phyloP scores from a whole-genome alignment of 1,140 invertebrate genomes.

The Wiebesia pumilae region DNA sequence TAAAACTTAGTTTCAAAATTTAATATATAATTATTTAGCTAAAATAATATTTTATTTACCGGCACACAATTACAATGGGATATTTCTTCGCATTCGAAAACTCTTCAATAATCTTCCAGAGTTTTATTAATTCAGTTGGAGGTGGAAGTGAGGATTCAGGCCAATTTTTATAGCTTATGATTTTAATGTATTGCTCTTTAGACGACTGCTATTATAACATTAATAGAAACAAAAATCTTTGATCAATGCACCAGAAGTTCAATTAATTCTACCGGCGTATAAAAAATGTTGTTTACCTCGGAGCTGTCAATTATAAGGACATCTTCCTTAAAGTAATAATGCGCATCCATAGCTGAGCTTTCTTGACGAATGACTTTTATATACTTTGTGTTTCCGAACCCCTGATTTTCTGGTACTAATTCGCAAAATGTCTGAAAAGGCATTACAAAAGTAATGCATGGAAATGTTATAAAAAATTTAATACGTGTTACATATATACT shows the following conservation, averaged over 20 bases:
- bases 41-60: slow-evolving; percentile 23
- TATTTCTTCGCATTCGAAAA: background rate
- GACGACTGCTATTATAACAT: slow-evolving; percentile 4
- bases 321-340: slow-evolving; percentile 41
- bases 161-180: slow-evolving; percentile 49
- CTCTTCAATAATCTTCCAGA: slow-evolving; percentile 36
- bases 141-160: background rate
- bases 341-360: background rate
- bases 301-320: slow-evolving; percentile 49
- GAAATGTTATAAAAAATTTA: too few species aligned
- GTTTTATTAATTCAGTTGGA: slow-evolving; percentile 20
- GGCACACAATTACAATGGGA: slow-evolving; percentile 37
- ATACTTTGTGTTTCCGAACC: slow-evolving; percentile 25
- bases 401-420: slow-evolving; percentile 36
- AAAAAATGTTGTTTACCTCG: slow-evolving; percentile 22
- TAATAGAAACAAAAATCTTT: background rate
- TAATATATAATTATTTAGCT: too few species aligned
- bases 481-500: too few species aligned
- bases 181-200: slow-evolving; percentile 37
- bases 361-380: slow-evolving; percentile 30
- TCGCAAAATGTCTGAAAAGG: slow-evolving; percentile 40
- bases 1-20: too few species aligned
- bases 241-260: background rate
- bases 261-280: background rate
- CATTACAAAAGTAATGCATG: too few species aligned